Evolutionary conservation across 2,113 vertebrate genomes (phyloP).

Genomic region (Gadus chalcogrammus): DNA sequence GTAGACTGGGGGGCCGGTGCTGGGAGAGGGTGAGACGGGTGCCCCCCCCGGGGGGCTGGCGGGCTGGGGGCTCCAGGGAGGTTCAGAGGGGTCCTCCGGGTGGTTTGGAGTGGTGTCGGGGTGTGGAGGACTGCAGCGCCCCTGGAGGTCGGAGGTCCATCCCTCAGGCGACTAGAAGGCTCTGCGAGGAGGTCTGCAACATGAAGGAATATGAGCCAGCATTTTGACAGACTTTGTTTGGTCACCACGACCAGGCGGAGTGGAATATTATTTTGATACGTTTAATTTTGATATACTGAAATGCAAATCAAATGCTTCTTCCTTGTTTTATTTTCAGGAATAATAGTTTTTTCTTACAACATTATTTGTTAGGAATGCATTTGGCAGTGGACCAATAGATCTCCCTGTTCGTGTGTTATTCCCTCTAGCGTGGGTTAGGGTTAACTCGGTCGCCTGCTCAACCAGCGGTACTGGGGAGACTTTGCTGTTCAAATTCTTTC

Average conservation of each 20-base stretch:
- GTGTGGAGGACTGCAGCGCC: no score
- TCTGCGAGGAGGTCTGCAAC: no score
- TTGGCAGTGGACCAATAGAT: conserved; percentile 66
- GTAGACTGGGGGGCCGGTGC: no score
- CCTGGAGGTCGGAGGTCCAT: no score
- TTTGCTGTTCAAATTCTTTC: conserved; percentile 73
- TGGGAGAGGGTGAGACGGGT: no score
- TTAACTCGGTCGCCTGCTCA: conserved; percentile 32
- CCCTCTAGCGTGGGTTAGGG: conserved; percentile 11
- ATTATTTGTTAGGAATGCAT: conserved; percentile 44
- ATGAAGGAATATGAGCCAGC: conserved; percentile 19
- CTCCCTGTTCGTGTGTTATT: neutral
- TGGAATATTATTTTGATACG: no score
- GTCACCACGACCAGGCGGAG: conserved; percentile 4
- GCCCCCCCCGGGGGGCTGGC: no score
- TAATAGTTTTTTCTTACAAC: conserved; percentile 48
- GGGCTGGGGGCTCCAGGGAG: no score
- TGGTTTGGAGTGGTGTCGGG: no score
- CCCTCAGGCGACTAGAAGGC: no score
- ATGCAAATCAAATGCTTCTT: neutral
- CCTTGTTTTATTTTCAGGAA: conserved; percentile 16
- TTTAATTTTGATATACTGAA: no score
- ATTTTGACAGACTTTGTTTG: conserved; percentile 18
- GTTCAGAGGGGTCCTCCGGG: no score
- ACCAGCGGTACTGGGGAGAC: conserved; percentile 59